Conservation (phyloP, 2,797 vertebrate species). For the Champsocephalus gunnari region DNA sequence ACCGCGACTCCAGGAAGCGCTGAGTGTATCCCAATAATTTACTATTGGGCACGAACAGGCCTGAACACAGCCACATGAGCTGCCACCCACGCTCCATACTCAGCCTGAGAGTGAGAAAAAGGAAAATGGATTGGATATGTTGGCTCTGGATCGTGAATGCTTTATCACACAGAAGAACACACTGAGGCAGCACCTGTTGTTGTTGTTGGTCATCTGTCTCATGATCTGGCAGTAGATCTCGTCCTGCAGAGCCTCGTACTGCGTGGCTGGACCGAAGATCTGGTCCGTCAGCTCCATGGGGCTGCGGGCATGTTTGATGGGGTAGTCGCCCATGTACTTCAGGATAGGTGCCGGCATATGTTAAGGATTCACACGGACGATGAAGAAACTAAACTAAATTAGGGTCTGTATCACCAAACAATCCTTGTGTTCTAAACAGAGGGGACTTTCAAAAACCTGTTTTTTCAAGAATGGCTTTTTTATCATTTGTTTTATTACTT, state of each 20-base stretch:
- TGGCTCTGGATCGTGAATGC: background rate
- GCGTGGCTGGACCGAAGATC: conserved; percentile 90
- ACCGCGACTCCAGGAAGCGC: conserved; percentile 90
- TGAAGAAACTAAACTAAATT: background rate
- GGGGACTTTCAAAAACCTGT: no score
- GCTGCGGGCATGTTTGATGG: conserved; percentile 87
- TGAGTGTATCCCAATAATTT: conserved; percentile 84
- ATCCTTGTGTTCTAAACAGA: background rate
- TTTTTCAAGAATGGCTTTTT: no score
- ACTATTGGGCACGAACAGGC: conserved; percentile 90
- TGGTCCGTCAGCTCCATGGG: conserved; percentile 91
- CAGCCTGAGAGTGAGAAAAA: conserved; percentile 78
- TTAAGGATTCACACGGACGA: conserved; percentile 80
- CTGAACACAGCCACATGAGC: conserved; percentile 94
- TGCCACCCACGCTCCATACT: conserved; percentile 93
- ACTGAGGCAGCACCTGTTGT: conserved; percentile 83
- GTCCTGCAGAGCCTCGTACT: conserved; percentile 85
- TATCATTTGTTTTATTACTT: no score
- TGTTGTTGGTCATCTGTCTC: conserved; percentile 93
- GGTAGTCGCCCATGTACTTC: conserved; percentile 98
- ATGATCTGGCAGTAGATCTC: conserved; percentile 98
- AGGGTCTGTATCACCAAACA: background rate
- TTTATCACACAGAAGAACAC: background rate
- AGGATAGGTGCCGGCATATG: conserved; percentile 87
- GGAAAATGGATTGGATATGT: background rate